phyloP scores from a whole-genome alignment of 2,113 vertebrate genomes.

The Australoheros scitulus region DNA sequence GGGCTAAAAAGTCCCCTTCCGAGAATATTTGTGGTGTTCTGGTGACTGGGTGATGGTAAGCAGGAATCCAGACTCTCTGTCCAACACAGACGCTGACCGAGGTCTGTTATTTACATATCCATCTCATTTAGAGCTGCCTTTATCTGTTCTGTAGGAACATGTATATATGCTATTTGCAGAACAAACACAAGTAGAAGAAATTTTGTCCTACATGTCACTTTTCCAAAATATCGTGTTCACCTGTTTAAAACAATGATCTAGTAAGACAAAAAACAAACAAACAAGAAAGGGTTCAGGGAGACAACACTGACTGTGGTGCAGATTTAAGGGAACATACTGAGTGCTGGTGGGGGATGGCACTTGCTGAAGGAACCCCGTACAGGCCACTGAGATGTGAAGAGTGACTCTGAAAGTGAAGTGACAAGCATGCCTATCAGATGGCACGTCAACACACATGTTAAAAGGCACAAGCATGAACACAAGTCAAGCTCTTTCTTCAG shows the following conservation, averaged over 20 bases:
- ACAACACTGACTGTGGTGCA: conserved; percentile 16
- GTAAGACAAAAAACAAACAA: background rate
- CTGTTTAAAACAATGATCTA: background rate
- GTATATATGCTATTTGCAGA: background rate
- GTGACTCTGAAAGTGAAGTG: conserved; percentile 82
- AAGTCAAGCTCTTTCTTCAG: background rate
- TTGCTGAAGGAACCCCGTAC: conserved; percentile 82
- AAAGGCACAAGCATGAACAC: background rate
- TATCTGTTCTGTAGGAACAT: background rate
- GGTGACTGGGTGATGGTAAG: conserved; percentile 36
- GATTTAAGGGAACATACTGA: conserved; percentile 79
- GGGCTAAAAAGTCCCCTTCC: conserved; percentile 47
- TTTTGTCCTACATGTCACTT: background rate
- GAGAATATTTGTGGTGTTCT: conserved; percentile 67
- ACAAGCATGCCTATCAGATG: conserved; percentile 58
- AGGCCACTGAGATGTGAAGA: conserved; percentile 89
- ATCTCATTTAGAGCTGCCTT: background rate
- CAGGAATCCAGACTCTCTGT: conserved; percentile 35
- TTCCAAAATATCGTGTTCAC: background rate
- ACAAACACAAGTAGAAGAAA: background rate
- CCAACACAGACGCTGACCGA: conserved; percentile 20
- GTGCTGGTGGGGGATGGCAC: conserved; percentile 86
- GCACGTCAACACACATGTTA: background rate
- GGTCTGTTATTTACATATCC: conserved; percentile 19
- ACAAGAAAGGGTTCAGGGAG: background rate